These are phyloP conservation scores for Argya squamiceps DNA, from an alignment of 2,797 vertebrate species.

Conservation along the genomic window DNA sequence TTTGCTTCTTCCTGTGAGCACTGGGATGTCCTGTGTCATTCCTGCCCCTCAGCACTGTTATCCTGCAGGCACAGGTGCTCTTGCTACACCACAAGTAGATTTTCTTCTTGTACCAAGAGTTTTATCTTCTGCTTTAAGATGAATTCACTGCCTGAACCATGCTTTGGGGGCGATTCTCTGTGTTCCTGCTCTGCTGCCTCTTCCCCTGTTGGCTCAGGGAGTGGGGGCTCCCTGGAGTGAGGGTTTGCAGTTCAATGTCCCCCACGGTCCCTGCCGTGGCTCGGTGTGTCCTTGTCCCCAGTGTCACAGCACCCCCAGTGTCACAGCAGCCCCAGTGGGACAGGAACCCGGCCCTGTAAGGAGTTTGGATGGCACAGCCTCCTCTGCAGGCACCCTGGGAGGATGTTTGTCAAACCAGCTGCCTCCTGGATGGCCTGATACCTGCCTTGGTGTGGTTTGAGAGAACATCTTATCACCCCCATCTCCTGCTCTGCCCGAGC, in stretches of 20 bases:
- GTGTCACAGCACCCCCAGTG: neutral
- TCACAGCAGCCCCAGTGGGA: neutral
- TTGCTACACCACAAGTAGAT: neutral
- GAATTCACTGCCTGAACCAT: neutral
- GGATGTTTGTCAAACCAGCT: conserved; percentile 58
- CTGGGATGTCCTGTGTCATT: neutral
- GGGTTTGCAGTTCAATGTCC: neutral
- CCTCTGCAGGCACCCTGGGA: neutral
- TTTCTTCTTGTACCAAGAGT: neutral
- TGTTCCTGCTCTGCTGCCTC: neutral
- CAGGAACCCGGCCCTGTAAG: neutral
- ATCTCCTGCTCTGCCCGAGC: conserved; percentile 10
- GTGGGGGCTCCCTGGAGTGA: rapidly evolving
- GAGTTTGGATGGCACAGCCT: neutral
- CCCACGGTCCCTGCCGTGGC: rapidly evolving
- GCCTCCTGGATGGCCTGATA: conserved; percentile 11
- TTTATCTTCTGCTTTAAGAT: neutral
- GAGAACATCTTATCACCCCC: neutral
- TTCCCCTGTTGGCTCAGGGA: neutral
- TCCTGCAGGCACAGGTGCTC: neutral
- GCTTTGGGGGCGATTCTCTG: neutral
- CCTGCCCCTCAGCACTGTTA: neutral
- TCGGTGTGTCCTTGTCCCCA: rapidly evolving
- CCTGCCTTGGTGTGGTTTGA: conserved; percentile 20
- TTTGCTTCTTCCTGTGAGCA: neutral